Evolutionary conservation across 2,797 vertebrate species (phyloP).

Genomic region (Leptatherina wallacei): DNA sequence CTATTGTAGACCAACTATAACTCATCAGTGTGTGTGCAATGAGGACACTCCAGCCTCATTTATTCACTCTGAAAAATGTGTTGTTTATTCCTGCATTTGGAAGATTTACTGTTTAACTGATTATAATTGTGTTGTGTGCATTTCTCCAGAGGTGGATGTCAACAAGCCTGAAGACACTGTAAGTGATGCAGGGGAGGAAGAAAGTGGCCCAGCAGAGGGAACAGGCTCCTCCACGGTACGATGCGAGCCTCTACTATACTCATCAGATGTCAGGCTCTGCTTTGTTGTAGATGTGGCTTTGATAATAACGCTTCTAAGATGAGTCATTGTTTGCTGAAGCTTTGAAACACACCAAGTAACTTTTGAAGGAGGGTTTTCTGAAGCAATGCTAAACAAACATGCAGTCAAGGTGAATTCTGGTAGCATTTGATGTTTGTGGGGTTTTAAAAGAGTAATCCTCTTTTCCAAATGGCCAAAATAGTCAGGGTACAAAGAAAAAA

Average conservation of each 20-base stretch:
- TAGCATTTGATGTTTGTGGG: not conserved
- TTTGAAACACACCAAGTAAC: slow-evolving; percentile 26
- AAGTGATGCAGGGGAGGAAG: slow-evolving; percentile 43
- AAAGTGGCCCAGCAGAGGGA: slow-evolving; percentile 46
- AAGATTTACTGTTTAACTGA: slow-evolving; percentile 38
- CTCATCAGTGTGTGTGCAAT: slow-evolving; percentile 18
- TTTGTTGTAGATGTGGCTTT: slow-evolving; percentile 19
- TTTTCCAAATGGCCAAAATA: not conserved
- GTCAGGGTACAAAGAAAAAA: not conserved
- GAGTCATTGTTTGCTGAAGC: slow-evolving; percentile 39
- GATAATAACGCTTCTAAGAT: slow-evolving; percentile 17
- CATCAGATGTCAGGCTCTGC: slow-evolving; percentile 15
- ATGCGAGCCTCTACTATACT: slow-evolving; percentile 5
- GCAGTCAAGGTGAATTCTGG: not conserved
- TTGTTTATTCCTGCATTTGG: slow-evolving; percentile 38
- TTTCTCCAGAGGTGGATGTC: slow-evolving; percentile 62
- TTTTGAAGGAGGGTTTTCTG: slow-evolving; percentile 13
- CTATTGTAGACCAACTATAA: slow-evolving; percentile 7
- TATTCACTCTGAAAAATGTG: slow-evolving; percentile 26
- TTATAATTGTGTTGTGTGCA: slow-evolving; percentile 50
- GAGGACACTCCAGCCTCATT: slow-evolving; percentile 9
- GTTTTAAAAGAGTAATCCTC: not conserved
- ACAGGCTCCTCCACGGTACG: slow-evolving; percentile 54
- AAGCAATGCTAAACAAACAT: not conserved
- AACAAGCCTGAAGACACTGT: slow-evolving; percentile 46